Evolutionary conservation across 1,140 invertebrate species (phyloP), one percentile per base, ranked within the genome.

Genomic region (Drosophila ohnishii): DNA sequence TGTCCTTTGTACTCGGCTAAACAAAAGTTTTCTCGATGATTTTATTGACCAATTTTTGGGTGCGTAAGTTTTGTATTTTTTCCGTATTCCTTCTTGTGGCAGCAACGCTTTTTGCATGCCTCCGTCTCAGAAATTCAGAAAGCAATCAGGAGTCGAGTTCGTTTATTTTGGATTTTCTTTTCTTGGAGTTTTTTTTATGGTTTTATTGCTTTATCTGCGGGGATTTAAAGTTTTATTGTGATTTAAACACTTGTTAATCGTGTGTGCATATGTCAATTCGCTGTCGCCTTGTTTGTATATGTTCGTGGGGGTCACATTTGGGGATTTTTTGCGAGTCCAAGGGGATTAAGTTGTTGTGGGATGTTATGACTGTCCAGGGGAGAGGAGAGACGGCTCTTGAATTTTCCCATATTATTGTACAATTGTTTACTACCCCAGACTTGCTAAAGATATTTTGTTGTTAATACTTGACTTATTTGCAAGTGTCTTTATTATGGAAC

Each of bases 221-320:
- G 84, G 84, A 88, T 75, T 88, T 88, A 88, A 88, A 88, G 80
- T 88, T 88, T 88, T 88, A 88, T 88, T 88, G 84, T 88, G 84
- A 88, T 88, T 88, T 88, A 88, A 88, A 88, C 84, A 88, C 84
- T 88, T 88, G 84, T 88, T 88, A 88, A 88, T 88, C 84, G 84
- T 74, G 83, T 88, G 72, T 83, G 83, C 78, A 78, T 85, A 81
- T 86, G 78, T 85, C 78, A 85, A 80, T 74, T 70, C 22, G 67
- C 51, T 66, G 81, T 77, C 60, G 61, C 44, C 55, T 57, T 66
- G 53, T 67, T 63, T 79, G 56, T 77, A 50, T 69, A 53, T 61
- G 39, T 66, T 69, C 39, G 22, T 44, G 62, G 53, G 51, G 66
- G 55, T 72, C 44, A 72, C 34, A 62, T n/a, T 58, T 3, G 19